Conservation (phyloP, 2,113 vertebrate genomes). For the Corapipo altera region DNA sequence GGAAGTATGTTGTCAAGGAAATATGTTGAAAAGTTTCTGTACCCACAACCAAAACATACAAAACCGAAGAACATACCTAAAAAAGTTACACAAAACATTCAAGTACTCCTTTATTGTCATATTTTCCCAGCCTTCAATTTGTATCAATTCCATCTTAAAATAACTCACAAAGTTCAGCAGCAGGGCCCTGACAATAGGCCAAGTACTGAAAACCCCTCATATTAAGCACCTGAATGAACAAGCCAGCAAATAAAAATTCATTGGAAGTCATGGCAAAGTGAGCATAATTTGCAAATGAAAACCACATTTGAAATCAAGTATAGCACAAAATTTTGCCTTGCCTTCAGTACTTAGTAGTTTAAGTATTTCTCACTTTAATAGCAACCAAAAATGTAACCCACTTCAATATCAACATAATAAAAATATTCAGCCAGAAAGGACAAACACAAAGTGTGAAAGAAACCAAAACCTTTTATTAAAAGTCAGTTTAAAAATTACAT, state of each 20-base stretch:
- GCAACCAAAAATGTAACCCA: constrained; percentile 13
- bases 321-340: constrained; percentile 34
- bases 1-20: not conserved
- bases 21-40: not conserved
- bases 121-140: not conserved
- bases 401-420: constrained; percentile 14
- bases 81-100: constrained; percentile 4
- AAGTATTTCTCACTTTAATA: constrained; percentile 46
- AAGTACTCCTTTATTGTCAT: not conserved
- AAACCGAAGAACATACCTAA: not conserved
- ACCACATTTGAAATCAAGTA: constrained; percentile 44
- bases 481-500: constrained; percentile 66
- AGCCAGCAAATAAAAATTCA: not conserved
- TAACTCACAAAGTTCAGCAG: constrained; percentile 8
- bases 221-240: constrained; percentile 41
- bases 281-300: constrained; percentile 43
- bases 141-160: constrained; percentile 9
- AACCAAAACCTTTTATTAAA: constrained; percentile 76
- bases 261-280: constrained; percentile 28
- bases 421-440: constrained; percentile 56
- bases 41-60: not conserved
- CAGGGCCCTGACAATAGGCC: constrained; percentile 12
- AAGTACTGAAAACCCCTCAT: not conserved
- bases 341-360: constrained; percentile 25
- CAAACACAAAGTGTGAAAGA: constrained; percentile 72